A percentile compares a stretch with the other conserved stretches of the same genome.
Evolutionary conservation across 1,140 invertebrate species (phyloP).

Genomic region (Leguminivora glycinivorella): DNA sequence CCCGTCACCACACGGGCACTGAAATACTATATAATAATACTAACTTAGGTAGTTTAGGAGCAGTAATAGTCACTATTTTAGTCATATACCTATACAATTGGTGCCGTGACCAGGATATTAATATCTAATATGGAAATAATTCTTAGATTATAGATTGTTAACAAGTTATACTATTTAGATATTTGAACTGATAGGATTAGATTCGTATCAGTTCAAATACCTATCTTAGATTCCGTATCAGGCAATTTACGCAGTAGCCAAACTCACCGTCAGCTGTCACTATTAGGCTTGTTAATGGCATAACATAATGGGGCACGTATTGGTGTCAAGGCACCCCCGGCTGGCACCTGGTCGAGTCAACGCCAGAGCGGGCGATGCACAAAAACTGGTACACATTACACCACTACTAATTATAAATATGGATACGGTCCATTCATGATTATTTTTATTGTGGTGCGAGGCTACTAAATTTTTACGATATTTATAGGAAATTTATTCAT

Average conservation of each 20-base stretch:
- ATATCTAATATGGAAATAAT: neutral
- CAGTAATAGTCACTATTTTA: neutral
- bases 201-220: too few species aligned
- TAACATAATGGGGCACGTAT: slow-evolving; percentile 38
- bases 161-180: too few species aligned
- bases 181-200: too few species aligned
- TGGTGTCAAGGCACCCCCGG: slow-evolving; percentile 51
- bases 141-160: too few species aligned
- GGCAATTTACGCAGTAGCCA: neutral
- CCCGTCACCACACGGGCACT: too few species aligned
- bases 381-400: slow-evolving; percentile 17
- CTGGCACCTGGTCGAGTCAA: slow-evolving; percentile 39
- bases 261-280: neutral
- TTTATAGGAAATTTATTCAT: too few species aligned
- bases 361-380: slow-evolving; percentile 31
- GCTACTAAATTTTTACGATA: too few species aligned
- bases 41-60: too few species aligned
- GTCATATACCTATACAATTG: neutral
- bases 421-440: neutral
- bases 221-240: neutral
- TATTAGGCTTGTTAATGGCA: slow-evolving; percentile 11
- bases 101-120: neutral
- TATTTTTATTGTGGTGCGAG: too few species aligned
- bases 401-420: slow-evolving; percentile 26
- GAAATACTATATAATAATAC: too few species aligned